Conservation (phyloP, 2,797 vertebrate genomes). For the Channa striata region DNA sequence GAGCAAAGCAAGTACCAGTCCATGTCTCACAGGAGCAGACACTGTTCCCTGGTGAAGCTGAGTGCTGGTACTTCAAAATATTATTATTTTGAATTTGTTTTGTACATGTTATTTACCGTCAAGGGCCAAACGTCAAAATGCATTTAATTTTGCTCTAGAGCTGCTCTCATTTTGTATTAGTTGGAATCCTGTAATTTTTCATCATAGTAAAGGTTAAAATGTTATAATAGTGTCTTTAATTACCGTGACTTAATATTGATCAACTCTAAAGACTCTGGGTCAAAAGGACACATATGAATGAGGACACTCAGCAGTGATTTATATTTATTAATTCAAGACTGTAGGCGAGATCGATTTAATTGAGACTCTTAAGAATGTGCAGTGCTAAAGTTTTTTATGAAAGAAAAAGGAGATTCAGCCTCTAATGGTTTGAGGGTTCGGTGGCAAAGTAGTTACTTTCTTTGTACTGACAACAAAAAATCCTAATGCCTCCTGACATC, state of each 20-base stretch:
- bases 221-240: neutral
- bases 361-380: slow-evolving; percentile 35
- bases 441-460: slow-evolving; percentile 11
- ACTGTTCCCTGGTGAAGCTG: slow-evolving; percentile 21
- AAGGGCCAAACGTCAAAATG: neutral
- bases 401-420: neutral
- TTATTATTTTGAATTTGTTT: slow-evolving; percentile 15
- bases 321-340: slow-evolving; percentile 40
- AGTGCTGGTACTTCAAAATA: slow-evolving; percentile 37
- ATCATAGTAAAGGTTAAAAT: neutral
- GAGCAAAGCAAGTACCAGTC: slow-evolving; percentile 45
- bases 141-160: neutral
- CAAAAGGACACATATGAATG: slow-evolving; percentile 23
- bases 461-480: neutral
- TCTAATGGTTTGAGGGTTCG: neutral
- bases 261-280: neutral
- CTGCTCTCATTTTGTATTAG: neutral
- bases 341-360: slow-evolving; percentile 20
- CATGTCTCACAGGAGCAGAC: slow-evolving; percentile 39
- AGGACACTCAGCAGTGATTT: slow-evolving; percentile 21
- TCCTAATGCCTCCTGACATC: slow-evolving; percentile 35
- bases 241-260: neutral
- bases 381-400: neutral
- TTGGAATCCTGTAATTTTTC: slow-evolving; percentile 8
- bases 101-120: slow-evolving; percentile 26